Evolutionary conservation across 1,140 invertebrate species (phyloP), one percentile per base, ranked within the genome.

Genomic region (Drosophila navojoa): DNA sequence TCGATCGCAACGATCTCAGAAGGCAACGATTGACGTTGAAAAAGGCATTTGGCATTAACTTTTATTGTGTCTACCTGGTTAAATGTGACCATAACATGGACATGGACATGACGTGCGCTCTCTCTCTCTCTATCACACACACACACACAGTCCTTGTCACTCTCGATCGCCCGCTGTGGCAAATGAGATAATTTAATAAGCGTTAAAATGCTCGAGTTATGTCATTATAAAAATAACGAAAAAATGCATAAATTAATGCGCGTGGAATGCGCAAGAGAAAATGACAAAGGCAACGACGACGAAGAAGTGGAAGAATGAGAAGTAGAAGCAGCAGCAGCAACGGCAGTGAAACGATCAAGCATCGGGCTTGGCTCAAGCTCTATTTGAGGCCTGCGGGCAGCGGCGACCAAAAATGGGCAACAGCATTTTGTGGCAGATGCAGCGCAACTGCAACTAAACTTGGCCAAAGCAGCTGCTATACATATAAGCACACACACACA

Each of bases 111-210:
- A 15, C 4, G 42, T 13, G n/a, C 6, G 7, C 58, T 6, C 10
- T 29, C 38, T 38, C 4, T 4, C 22, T 22, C 6, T 9, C 19
- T 35, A 10, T 22, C 19, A n/a, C n/a, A n/a, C n/a, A n/a, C n/a
- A n/a, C n/a, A n/a, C n/a, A n/a, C n/a, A n/a, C n/a, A n/a, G n/a
- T n/a, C 19, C 5, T 22, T 22, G 1, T 22, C 19, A 22, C 1
- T 22, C 19, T 22, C 19, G 19, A 22, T 22, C 81, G 82, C 82
- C 82, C 82, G 82, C 79, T 70, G 82, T 82, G 79, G 73, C 64
- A 91, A 91, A 91, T 91, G 90, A 91, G 90, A 91, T 91, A 91
- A 91, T 91, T 91, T 91, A 91, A 91, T 91, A 91, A 91, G 90
- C 90, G 90, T 91, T 91, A 91, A 91, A 91, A 91, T 91, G 90